Conservation (phyloP, 1,140 invertebrate genomes). For the Anthonomus grandis region DNA sequence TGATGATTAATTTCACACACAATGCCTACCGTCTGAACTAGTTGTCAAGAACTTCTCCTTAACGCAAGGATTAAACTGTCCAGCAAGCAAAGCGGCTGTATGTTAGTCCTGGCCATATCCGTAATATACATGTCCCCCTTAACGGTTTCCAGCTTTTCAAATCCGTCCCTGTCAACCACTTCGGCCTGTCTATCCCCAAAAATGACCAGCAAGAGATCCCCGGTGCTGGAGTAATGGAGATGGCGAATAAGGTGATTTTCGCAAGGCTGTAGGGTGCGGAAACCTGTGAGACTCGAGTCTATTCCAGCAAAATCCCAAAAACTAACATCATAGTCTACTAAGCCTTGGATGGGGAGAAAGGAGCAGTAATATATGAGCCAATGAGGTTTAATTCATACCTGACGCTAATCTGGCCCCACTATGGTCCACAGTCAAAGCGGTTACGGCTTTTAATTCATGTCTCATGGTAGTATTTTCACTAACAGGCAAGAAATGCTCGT, state of each 20-base stretch:
- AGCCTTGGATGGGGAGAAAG: too few relatives aligned
- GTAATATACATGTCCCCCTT: conserved; percentile 96
- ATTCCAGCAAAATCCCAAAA: conserved; percentile 99
- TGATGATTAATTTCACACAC: too few relatives aligned
- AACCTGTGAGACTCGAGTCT: conserved; percentile 86
- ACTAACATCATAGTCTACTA: conserved; percentile 91
- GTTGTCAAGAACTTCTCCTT: conserved; percentile 94
- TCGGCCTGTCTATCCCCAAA: conserved; percentile 92
- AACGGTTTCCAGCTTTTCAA: conserved; percentile 91
- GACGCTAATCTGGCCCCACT: conserved; percentile 88
- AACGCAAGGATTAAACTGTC: conserved; percentile 90
- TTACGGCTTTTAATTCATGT: conserved; percentile 83
- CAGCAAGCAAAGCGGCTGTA: conserved; percentile 84
- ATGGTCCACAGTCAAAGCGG: conserved; percentile 86
- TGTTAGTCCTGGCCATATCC: conserved; percentile 93
- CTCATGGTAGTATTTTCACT: conserved; percentile 77
- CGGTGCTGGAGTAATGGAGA: conserved; percentile 89
- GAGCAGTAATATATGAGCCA: too few relatives aligned
- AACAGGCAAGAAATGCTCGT: conserved; percentile 64
- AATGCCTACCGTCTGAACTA: conserved; percentile 71
- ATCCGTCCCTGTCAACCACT: conserved; percentile 92
- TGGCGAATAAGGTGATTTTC: conserved; percentile 93
- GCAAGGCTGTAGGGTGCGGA: conserved; percentile 88
- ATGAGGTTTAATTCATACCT: conserved; percentile 28
- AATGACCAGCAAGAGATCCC: conserved; percentile 90